Percentiles rank a stretch among this genome's conserved stretches.
Evolutionary conservation across 2,113 vertebrate species (phyloP).

Genomic region (Sebastes fasciatus): DNA sequence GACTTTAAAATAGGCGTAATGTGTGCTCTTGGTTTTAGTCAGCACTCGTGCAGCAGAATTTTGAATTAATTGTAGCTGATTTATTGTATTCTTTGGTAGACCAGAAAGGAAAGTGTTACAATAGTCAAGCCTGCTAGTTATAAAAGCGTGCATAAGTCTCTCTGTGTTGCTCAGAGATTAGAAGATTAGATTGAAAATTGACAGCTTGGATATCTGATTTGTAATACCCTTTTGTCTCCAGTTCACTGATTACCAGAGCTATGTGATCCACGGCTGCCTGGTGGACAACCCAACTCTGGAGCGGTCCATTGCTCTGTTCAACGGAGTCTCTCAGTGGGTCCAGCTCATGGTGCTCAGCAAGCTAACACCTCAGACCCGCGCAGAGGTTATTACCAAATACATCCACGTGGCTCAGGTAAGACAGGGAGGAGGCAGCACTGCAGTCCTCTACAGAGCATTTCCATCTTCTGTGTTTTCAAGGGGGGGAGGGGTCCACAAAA

Average conservation of each 20-base stretch:
- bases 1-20: too few species aligned
- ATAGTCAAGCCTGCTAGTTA: too few species aligned
- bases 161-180: too few species aligned
- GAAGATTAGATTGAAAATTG: background rate
- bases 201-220: background rate
- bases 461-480: background rate
- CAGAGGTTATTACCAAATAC: slow-evolving; percentile 97
- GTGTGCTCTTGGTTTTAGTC: too few species aligned
- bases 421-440: background rate
- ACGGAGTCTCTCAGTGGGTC: slow-evolving; percentile 98
- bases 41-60: too few species aligned
- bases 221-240: slow-evolving; percentile 55
- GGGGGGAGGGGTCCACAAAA: background rate
- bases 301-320: slow-evolving; percentile 96
- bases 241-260: slow-evolving; percentile 98
- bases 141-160: too few species aligned
- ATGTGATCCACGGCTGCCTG: slow-evolving; percentile 94
- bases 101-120: too few species aligned
- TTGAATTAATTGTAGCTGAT: too few species aligned
- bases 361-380: slow-evolving; percentile 94
- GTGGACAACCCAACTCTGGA: slow-evolving; percentile 96
- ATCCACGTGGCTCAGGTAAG: slow-evolving; percentile 96
- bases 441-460: background rate
- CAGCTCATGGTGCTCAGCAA: slow-evolving; percentile 99
- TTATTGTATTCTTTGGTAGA: too few species aligned